phyloP scores from a whole-genome alignment of 1,140 invertebrate genomes.

The Drosophila sp. region DNA sequence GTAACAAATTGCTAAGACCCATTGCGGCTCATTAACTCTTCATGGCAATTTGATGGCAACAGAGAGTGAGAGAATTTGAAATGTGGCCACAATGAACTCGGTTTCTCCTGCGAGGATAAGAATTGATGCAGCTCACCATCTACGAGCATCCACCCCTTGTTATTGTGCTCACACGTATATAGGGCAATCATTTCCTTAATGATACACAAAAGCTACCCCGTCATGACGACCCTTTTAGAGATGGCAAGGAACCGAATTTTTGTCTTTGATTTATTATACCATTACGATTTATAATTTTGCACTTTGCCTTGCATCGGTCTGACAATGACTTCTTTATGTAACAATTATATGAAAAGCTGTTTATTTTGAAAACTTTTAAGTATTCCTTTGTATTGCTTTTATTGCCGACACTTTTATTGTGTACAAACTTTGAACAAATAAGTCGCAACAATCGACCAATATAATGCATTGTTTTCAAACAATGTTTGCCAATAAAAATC shows the following conservation, averaged over 20 bases:
- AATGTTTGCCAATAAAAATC: slow-evolving; percentile 8
- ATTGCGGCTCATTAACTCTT: slow-evolving; percentile 79
- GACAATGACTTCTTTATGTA: slow-evolving; percentile 41
- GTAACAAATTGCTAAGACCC: slow-evolving; percentile 51
- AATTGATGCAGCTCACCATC: slow-evolving; percentile 13
- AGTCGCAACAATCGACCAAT: slow-evolving; percentile 11
- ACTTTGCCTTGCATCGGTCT: slow-evolving; percentile 42
- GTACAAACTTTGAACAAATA: slow-evolving; percentile 12
- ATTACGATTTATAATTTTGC: slow-evolving; percentile 63
- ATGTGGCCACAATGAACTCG: slow-evolving; percentile 17
- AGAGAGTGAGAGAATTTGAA: slow-evolving; percentile 32
- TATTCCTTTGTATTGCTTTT: slow-evolving; percentile 20
- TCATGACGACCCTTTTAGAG: slow-evolving; percentile 67
- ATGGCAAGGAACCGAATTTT: slow-evolving; percentile 45
- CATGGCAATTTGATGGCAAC: slow-evolving; percentile 57
- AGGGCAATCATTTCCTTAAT: slow-evolving; percentile 67
- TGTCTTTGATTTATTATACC: slow-evolving; percentile 70
- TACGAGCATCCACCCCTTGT: slow-evolving; percentile 55
- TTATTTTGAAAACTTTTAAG: slow-evolving; percentile 26
- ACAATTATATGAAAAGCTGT: slow-evolving; percentile 34
- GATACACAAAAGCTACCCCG: slow-evolving; percentile 47
- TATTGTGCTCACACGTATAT: slow-evolving; percentile 62
- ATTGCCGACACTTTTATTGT: neutral
- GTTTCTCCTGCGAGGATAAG: neutral
- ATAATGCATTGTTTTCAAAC: slow-evolving; percentile 10